Conservation (phyloP, 2,888 invertebrate species). For the Agonopterix subpropinquella region DNA sequence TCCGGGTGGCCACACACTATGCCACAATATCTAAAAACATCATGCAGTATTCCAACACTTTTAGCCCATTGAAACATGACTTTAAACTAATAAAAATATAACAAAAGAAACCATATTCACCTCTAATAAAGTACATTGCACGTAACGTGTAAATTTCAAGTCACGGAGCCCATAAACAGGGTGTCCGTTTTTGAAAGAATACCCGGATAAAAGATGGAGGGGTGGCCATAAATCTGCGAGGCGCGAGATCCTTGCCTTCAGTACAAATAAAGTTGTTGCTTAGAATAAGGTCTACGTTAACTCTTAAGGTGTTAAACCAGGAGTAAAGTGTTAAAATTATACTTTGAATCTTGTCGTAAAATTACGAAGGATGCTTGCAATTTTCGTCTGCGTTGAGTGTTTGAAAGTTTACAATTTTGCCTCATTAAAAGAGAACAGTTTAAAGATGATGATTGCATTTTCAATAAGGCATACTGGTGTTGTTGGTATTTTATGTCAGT, state of each 20-base stretch:
- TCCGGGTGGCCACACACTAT: background rate
- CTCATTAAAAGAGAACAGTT: background rate
- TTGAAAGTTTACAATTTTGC: background rate
- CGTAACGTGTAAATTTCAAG: slow-evolving; percentile 32
- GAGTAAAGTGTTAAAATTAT: slow-evolving; percentile 6
- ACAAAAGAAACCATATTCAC: background rate
- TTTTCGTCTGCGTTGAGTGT: background rate
- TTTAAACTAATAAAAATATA: background rate
- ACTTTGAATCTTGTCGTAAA: background rate
- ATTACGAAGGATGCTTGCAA: background rate
- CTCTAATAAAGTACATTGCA: slow-evolving; percentile 4
- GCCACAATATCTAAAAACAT: background rate
- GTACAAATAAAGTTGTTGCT: slow-evolving; percentile 55
- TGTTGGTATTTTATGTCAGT: too few relatives aligned
- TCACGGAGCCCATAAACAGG: slow-evolving; percentile 26
- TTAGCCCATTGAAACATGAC: background rate
- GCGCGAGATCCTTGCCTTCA: slow-evolving; percentile 51
- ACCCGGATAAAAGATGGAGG: slow-evolving; percentile 31
- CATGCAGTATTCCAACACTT: background rate
- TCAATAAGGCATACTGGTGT: background rate
- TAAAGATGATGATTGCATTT: background rate
- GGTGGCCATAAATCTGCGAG: slow-evolving; percentile 42
- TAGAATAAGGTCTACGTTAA: slow-evolving; percentile 35
- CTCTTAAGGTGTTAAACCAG: slow-evolving; percentile 13
- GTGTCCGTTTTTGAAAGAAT: slow-evolving; percentile 27